Base-by-base conservation (phyloP, 2,888 invertebrate genomes). In the Cosmia pyralina region DNA sequence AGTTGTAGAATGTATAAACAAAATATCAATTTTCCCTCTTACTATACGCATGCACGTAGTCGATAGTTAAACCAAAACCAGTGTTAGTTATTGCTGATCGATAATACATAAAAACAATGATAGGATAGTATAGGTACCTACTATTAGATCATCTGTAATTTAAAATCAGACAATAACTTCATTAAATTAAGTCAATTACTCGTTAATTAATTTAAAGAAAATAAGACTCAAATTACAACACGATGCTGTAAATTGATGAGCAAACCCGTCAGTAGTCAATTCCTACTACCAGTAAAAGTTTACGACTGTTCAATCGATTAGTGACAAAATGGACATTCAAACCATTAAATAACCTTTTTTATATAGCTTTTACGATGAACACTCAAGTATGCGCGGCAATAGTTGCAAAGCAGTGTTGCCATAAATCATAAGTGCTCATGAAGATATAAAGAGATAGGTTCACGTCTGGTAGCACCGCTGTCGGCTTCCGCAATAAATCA, bases 401-500 rank as follows among this genome's bases (percentile, higher is more conserved):
- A 53, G 28, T 70, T 70, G 44, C 48, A 59, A 65, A 69, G 34
- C 41, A 38, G 57, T 41, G 53, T 72, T 71, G 46, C 46, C n/a
- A 70, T 67, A 77, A 77, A 78, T 77, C 69, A 70, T 77, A 76
- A 72, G 62, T 71, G 60, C 38, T 77, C 62, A 67, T 75, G 67
- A 69, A 74, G 59, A 81, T 77, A 76, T 79, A 77, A 62, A 77
- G 75, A 87, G 82, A 86, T 86, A 87, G 73, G 73, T 71, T 87
- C 85, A 87, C 80, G 83, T 70, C 73, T 79, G 59, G 77, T 75
- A 72, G 66, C 77, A 69, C 64, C 53, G 78, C 71, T 64, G 69
- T 77, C 55, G 77, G 80, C 83, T 89, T 88, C 87, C 88, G 88
- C 85, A 80, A 89, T 90, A 90, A 89, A 89, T 90, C 87, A 74